Base-by-base conservation (phyloP, 2,113 vertebrate genomes). In the Epinephelus cyanopodus region DNA sequence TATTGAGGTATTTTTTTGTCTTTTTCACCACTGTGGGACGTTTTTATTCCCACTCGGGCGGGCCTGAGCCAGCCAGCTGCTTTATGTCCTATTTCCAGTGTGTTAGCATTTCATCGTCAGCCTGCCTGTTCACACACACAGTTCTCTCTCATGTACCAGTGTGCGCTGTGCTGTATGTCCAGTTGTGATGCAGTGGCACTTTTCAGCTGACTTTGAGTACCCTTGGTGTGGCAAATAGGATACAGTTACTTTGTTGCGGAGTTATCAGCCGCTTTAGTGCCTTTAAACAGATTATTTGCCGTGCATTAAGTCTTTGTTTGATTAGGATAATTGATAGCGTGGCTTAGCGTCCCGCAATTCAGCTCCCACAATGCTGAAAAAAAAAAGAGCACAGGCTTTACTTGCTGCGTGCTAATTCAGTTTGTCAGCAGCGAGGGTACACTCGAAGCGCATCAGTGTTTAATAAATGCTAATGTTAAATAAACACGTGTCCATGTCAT, bases 291-390 rank as follows among this genome's bases (percentile, higher is more conserved):
- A 91, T 91, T 86, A 90, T 90, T 91, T 89, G 82, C 85, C 73
- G 63, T 84, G 87, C 82, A 80, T 90, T 79, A 80, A 81, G 84
- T 82, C 78, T 86, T 88, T 93, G 89, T 92, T 93, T 94, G 92
- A 92, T 94, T 87, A 93, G 87, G 91, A 87, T 94, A 93, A 93
- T 92, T 94, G 91, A 94, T 91, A 86, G 85, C 29, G 25, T 27
- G 56, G 83, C 85, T 93, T 89, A 89, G 73, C 27, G 60, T 70
- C 18, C 57, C 17, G 4, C 42, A 57, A 37, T 63, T 67, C 42
- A 63, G 54, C 65, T 67, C 67, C 39, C 15, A 57, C 74, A 71
- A 33, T 52, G 56, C 77, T 74, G 73, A 18, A 21, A 65, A 63
- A 76, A 53, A 60, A 60, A 68, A 45, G 45, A 61, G 74, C 37